These are phyloP conservation scores for Cordilura impudica DNA, from an alignment of 2,888 invertebrate species.

Conservation along the genomic window DNA sequence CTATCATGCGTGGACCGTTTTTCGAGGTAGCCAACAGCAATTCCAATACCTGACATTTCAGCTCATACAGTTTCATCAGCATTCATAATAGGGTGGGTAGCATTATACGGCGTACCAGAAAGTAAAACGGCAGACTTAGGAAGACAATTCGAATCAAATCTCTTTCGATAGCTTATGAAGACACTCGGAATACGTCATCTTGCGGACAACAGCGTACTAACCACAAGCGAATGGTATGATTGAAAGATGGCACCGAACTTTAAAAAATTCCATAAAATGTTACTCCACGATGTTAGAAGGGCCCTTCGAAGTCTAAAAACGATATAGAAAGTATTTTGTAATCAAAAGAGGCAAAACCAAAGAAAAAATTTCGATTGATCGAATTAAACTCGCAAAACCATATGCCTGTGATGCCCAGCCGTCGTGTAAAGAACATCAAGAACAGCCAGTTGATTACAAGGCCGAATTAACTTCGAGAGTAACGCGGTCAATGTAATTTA, in stretches of 20 bases:
- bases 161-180: constrained; percentile 46
- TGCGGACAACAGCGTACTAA: constrained; percentile 56
- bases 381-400: constrained; percentile 31
- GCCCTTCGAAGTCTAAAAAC: constrained; percentile 24
- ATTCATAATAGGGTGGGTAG: constrained; percentile 10
- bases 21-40: too few species aligned
- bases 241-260: constrained; percentile 60
- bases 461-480: too few species aligned
- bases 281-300: constrained; percentile 51
- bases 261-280: constrained; percentile 55
- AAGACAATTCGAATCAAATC: constrained; percentile 52
- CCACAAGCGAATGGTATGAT: constrained; percentile 60
- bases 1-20: constrained; percentile 63
- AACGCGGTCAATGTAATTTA: too few species aligned
- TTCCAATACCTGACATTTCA: too few species aligned
- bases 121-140: constrained; percentile 55
- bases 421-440: neutral
- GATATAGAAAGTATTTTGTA: too few species aligned
- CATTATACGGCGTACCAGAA: too few species aligned
- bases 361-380: constrained; percentile 20
- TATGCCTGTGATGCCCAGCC: neutral
- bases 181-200: constrained; percentile 43
- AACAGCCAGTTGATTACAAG: too few species aligned
- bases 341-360: neutral
- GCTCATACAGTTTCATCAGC: too few species aligned